Evolutionary conservation across 2,888 invertebrate species (phyloP).

Genomic region (Agrochola lychnidis): DNA sequence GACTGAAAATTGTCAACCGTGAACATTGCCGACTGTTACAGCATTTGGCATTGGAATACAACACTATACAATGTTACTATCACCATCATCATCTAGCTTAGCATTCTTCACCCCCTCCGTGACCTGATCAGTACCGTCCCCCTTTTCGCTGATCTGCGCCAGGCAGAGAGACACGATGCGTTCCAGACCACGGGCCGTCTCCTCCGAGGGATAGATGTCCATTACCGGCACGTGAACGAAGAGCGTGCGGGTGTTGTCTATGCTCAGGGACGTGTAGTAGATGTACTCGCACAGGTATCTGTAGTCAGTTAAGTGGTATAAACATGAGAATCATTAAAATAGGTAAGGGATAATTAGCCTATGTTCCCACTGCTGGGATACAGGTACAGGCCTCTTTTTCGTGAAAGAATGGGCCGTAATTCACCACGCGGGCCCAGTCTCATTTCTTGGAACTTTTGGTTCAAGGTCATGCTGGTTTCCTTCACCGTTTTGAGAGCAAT

Average conservation of each 20-base stretch:
- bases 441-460: background rate
- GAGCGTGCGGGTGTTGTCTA: conserved; percentile 90
- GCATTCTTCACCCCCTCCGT: conserved; percentile 64
- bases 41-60: background rate
- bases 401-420: background rate
- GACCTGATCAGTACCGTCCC: conserved; percentile 54
- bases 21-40: background rate
- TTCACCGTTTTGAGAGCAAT: background rate
- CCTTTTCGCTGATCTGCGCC: conserved; percentile 74
- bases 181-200: conserved; percentile 81
- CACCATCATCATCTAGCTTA: conserved; percentile 18
- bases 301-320: conserved; percentile 53
- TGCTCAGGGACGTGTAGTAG: conserved; percentile 93
- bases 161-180: conserved; percentile 80
- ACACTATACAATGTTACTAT: conserved; percentile 17
- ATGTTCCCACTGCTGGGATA: background rate
- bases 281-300: conserved; percentile 95
- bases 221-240: conserved; percentile 95
- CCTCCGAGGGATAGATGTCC: conserved; percentile 82
- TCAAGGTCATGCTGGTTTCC: background rate
- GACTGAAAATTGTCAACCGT: background rate
- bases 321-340: background rate
- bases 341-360: background rate
- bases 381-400: background rate
- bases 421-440: background rate